Evolutionary conservation across 2,888 invertebrate species (phyloP).

Genomic region (Synergus itoensis): DNA sequence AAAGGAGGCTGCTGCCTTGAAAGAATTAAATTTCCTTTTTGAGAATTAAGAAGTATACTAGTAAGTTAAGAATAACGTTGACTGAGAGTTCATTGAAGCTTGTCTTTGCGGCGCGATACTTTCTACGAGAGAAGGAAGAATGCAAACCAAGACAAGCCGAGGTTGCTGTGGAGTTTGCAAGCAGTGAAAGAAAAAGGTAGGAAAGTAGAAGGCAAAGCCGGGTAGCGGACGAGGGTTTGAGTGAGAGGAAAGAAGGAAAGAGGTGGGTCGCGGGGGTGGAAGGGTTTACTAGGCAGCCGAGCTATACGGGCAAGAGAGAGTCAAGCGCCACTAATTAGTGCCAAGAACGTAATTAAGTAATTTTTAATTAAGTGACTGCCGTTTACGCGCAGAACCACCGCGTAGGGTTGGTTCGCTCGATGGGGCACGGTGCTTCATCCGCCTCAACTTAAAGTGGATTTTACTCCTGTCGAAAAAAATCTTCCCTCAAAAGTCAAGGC

Average conservation of each 20-base stretch:
- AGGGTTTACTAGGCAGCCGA: constrained; percentile 59
- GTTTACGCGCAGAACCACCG: constrained; percentile 75
- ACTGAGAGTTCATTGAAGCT: constrained; percentile 10
- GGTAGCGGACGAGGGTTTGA: constrained; percentile 44
- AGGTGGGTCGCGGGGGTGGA: constrained; percentile 52
- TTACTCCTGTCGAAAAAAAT: constrained; percentile 46
- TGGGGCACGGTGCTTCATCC: constrained; percentile 55
- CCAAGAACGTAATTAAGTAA: constrained; percentile 84
- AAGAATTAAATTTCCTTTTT: constrained; percentile 14
- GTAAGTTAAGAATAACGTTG: constrained; percentile 16
- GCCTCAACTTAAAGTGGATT: constrained; percentile 49
- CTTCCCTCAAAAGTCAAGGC: constrained; percentile 2
- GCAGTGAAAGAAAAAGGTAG: constrained; percentile 1
- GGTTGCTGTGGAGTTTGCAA: constrained; percentile 30
- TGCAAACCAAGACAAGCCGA: constrained; percentile 42
- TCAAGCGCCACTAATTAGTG: constrained; percentile 81
- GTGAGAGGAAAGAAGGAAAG: constrained; percentile 53
- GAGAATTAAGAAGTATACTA: constrained; percentile 2
- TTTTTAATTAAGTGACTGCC: constrained; percentile 82
- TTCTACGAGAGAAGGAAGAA: constrained; percentile 37
- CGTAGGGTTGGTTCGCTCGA: constrained; percentile 58
- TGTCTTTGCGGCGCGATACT: constrained; percentile 36
- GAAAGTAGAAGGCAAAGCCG: constrained; percentile 25
- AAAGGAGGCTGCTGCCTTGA: constrained; percentile 1
- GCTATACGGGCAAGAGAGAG: constrained; percentile 67